Conservation (phyloP, 1,140 invertebrate genomes). For the Lepidurus arcticus region DNA sequence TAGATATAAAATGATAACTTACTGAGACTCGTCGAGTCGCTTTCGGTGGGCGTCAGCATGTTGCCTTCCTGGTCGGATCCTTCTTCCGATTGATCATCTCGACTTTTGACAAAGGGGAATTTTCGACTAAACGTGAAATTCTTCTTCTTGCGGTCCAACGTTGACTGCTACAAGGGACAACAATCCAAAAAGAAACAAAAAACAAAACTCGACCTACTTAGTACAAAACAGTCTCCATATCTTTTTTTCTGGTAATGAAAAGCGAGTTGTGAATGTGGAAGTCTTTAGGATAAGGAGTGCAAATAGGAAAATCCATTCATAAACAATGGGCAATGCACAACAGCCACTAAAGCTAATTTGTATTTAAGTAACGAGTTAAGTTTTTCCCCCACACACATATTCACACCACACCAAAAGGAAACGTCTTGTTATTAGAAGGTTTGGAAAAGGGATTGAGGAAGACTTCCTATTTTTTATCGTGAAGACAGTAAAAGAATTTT, state of each 20-base stretch:
- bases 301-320: not conserved
- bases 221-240: not conserved
- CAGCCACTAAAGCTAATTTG: slow-evolving; percentile 14
- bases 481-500: not conserved
- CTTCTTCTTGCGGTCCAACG: slow-evolving; percentile 92
- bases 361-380: slow-evolving; percentile 15
- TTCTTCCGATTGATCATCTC: slow-evolving; percentile 95
- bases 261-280: not conserved
- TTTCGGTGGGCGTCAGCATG: slow-evolving; percentile 49
- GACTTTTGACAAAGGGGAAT: slow-evolving; percentile 98
- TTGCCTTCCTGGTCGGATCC: slow-evolving; percentile 97
- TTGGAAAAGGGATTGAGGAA: not conserved
- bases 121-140: slow-evolving; percentile 95
- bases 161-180: slow-evolving; percentile 63
- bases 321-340: slow-evolving; percentile 1
- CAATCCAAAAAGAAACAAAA: slow-evolving; percentile 3
- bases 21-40: slow-evolving; percentile 40
- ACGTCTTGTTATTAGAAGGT: not conserved
- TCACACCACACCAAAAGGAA: slow-evolving; percentile 3
- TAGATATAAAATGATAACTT: slow-evolving; percentile 37
- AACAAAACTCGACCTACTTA: not conserved
- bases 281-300: not conserved
- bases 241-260: not conserved
- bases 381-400: not conserved
- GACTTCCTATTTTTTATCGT: not conserved